Conservation (phyloP, 1,140 invertebrate genomes). For the Zaprionus davidi region DNA sequence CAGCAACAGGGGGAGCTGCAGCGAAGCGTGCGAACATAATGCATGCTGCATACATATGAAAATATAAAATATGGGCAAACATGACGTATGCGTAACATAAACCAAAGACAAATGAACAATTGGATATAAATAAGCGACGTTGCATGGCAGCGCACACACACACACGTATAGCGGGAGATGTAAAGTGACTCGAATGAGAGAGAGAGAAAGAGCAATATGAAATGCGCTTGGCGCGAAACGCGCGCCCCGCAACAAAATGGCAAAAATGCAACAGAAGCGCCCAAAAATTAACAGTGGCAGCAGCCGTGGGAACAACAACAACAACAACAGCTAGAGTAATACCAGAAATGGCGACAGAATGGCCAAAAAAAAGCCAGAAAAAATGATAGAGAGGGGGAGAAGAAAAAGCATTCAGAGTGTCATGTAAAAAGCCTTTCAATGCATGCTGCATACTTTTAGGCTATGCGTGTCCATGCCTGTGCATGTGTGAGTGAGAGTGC, state of each 20-base stretch:
- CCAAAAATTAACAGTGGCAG: constrained; percentile 78
- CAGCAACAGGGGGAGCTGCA: not conserved
- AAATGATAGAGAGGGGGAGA: not conserved
- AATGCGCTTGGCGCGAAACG: not conserved
- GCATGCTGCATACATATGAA: constrained; percentile 33
- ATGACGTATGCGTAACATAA: constrained; percentile 83
- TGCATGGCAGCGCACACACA: constrained; percentile 32
- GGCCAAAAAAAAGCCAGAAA: constrained; percentile 45
- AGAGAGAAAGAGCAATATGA: constrained; percentile 27
- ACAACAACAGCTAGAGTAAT: constrained; percentile 41
- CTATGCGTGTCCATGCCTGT: constrained; percentile 43
- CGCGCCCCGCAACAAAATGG: constrained; percentile 45
- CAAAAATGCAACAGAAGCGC: constrained; percentile 73
- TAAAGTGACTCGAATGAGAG: constrained; percentile 42
- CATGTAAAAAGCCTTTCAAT: constrained; percentile 79
- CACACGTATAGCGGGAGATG: constrained; percentile 23
- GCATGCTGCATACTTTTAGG: constrained; percentile 78
- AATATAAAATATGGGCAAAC: constrained; percentile 77
- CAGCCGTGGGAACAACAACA: constrained; percentile 34
- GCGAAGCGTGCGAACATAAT: constrained; percentile 34
- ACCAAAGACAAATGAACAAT: constrained; percentile 83
- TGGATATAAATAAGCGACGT: constrained; percentile 79
- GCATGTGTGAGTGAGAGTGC: constrained; percentile 17
- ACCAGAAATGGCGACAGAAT: constrained; percentile 45
- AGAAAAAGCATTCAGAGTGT: constrained; percentile 33